Conservation (phyloP, 2,888 invertebrate species). For the Drosophila picticornis region DNA sequence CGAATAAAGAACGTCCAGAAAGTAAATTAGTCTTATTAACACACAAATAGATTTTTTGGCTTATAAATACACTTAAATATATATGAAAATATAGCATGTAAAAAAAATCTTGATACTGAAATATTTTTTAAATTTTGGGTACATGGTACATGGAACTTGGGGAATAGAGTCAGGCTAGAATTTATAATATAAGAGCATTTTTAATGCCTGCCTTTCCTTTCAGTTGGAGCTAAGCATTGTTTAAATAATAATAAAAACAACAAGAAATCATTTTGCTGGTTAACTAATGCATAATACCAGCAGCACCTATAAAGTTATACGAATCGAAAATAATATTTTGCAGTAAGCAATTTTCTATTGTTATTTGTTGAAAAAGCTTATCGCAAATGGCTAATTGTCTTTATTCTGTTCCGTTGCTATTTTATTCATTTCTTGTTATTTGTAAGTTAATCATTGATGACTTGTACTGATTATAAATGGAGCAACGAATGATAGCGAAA, state of each 20-base stretch:
- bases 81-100: not conserved
- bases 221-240: conserved; percentile 6
- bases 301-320: conserved; percentile 34
- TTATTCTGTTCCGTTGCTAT: conserved; percentile 10
- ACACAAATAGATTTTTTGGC: not conserved
- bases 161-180: conserved; percentile 20
- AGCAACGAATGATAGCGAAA: conserved; percentile 7
- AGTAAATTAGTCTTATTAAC: not conserved
- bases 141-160: not conserved
- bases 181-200: conserved; percentile 32
- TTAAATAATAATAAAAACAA: conserved; percentile 12
- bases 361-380: conserved; percentile 65
- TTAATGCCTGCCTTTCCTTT: conserved; percentile 8
- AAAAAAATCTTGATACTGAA: not conserved
- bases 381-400: conserved; percentile 60
- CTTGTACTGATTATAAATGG: conserved; percentile 27
- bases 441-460: conserved; percentile 33
- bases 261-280: conserved; percentile 53
- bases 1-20: fast-evolving
- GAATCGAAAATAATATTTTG: conserved; percentile 38
- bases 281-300: conserved; percentile 44
- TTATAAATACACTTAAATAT: not conserved
- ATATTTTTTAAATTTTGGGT: not conserved
- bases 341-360: conserved; percentile 55
- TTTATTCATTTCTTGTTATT: conserved; percentile 8